A percentile compares a stretch with the other conserved stretches of the same genome.
Evolutionary conservation across 1,140 invertebrate species (phyloP).

Genomic region (Drosophila orena): DNA sequence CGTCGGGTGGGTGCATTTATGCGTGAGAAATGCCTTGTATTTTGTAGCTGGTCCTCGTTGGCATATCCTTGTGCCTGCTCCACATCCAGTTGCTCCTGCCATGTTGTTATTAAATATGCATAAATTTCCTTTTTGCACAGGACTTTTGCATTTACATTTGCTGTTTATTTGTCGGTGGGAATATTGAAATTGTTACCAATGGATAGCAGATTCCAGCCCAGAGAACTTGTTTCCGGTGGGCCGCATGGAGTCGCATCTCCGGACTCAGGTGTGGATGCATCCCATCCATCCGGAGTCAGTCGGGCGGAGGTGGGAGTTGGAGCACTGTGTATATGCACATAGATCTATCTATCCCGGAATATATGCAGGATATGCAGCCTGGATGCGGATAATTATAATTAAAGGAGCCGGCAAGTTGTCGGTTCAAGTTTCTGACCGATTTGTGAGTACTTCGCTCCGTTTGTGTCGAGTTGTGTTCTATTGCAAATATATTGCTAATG

Average conservation of each 20-base stretch:
- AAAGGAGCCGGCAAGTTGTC: slow-evolving; percentile 19
- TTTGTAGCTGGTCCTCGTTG: slow-evolving; percentile 53
- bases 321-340: background rate
- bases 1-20: slow-evolving; percentile 69
- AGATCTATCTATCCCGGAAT: background rate
- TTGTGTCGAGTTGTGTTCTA: background rate
- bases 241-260: slow-evolving; percentile 6
- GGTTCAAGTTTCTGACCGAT: slow-evolving; percentile 12
- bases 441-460: slow-evolving; percentile 4
- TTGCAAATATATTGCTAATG: background rate
- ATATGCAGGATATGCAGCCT: slow-evolving; percentile 3
- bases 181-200: slow-evolving; percentile 76
- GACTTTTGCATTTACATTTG: slow-evolving; percentile 73
- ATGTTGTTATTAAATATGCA: slow-evolving; percentile 82
- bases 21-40: slow-evolving; percentile 80
- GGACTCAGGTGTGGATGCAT: slow-evolving; percentile 34
- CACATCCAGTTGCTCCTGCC: slow-evolving; percentile 13
- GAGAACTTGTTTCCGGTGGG: slow-evolving; percentile 27
- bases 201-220: slow-evolving; percentile 14
- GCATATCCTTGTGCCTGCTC: slow-evolving; percentile 30
- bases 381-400: slow-evolving; percentile 37
- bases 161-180: slow-evolving; percentile 79
- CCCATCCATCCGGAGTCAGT: slow-evolving; percentile 1
- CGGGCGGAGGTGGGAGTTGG: background rate
- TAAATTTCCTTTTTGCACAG: slow-evolving; percentile 75